These are phyloP conservation scores for Papilio aristodemus DNA, from an alignment of 1,140 invertebrate species.

Conservation along the genomic window DNA sequence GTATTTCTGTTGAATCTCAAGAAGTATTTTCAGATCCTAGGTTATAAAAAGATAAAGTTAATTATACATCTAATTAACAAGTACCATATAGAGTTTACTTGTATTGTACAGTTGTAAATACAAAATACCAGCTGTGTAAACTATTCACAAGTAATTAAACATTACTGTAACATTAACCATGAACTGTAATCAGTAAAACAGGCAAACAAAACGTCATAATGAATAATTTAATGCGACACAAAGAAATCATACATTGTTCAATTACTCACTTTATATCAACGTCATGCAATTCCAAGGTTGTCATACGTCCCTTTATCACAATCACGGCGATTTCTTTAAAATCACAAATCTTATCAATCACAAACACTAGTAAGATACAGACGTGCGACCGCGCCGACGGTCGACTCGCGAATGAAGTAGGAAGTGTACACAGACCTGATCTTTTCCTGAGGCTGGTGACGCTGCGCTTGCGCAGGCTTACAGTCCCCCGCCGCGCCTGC, in stretches of 20 bases:
- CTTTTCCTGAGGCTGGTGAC: slow-evolving; percentile 63
- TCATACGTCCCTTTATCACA: slow-evolving; percentile 39
- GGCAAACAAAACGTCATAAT: neutral
- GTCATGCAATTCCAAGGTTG: slow-evolving; percentile 41
- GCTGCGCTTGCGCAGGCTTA: slow-evolving; percentile 58
- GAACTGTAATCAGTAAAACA: neutral
- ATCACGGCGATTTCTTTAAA: slow-evolving; percentile 23
- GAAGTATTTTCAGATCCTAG: no score
- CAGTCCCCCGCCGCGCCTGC: slow-evolving; percentile 60
- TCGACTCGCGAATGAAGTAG: slow-evolving; percentile 57
- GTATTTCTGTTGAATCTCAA: no score
- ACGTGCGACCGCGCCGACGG: slow-evolving; percentile 47
- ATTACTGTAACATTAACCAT: neutral
- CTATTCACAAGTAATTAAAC: neutral
- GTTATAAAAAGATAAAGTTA: no score
- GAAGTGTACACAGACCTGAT: slow-evolving; percentile 68
- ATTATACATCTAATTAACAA: no score
- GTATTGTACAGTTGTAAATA: neutral
- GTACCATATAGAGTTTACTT: no score
- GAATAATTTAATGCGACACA: neutral
- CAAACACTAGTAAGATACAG: slow-evolving; percentile 41
- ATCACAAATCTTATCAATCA: slow-evolving; percentile 37
- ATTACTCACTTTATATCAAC: slow-evolving; percentile 43
- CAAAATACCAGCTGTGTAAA: neutral
- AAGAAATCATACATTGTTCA: neutral